phyloP scores from a whole-genome alignment of 2,797 vertebrate species.

The Melanogrammus aeglefinus region DNA sequence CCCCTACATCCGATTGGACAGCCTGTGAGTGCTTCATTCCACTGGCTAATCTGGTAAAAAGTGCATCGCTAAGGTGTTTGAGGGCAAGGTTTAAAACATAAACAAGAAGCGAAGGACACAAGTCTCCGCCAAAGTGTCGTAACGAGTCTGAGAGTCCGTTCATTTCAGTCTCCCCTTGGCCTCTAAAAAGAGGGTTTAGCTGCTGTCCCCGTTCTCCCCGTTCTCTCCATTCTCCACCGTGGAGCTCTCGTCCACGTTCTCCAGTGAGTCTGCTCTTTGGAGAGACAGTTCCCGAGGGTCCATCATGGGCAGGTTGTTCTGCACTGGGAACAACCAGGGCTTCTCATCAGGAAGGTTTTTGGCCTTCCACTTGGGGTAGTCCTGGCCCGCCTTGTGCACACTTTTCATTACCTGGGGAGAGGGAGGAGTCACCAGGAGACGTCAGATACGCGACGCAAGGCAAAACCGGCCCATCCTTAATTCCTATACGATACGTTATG shows the following conservation, averaged over 20 bases:
- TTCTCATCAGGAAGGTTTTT: conserved; percentile 66
- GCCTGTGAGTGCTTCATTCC: conserved; percentile 57
- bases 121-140: not conserved
- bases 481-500: conserved; percentile 11
- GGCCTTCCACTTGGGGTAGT: conserved; percentile 74
- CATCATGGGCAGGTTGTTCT: conserved; percentile 72
- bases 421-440: conserved; percentile 13
- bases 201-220: conserved; percentile 67
- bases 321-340: conserved; percentile 77
- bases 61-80: not conserved
- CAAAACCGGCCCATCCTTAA: not conserved
- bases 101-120: not conserved
- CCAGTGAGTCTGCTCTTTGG: conserved; percentile 75
- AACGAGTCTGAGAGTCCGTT: not conserved
- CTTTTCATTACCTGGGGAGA: conserved; percentile 71
- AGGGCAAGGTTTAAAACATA: not conserved
- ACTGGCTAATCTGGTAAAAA: not conserved
- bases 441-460: conserved; percentile 13
- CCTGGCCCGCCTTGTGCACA: conserved; percentile 73
- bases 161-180: not conserved
- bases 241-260: conserved; percentile 74
- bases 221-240: conserved; percentile 47
- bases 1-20: conserved; percentile 31
- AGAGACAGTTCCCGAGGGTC: conserved; percentile 65
- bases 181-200: conserved; percentile 39